phyloP scores from a whole-genome alignment of 2,113 vertebrate species.

The Laterallus jamaicensis region DNA sequence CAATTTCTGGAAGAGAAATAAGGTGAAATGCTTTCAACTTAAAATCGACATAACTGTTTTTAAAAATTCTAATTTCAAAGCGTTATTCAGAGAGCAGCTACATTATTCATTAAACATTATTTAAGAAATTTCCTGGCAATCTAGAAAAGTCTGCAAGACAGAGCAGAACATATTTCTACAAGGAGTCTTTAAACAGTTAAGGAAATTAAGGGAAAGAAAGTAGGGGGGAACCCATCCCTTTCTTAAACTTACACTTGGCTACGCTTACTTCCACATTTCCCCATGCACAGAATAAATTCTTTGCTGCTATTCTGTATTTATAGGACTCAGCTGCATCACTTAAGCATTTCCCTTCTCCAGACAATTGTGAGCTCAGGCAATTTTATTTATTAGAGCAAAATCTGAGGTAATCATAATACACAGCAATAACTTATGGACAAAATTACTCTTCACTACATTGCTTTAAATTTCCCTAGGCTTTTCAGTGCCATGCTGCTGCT shows the following conservation, averaged over 20 bases:
- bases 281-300: background rate
- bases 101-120: background rate
- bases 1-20: background rate
- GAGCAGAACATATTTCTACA: background rate
- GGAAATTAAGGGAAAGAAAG: background rate
- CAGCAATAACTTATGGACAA: background rate
- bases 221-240: background rate
- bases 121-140: background rate
- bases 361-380: background rate
- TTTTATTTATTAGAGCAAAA: background rate
- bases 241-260: background rate
- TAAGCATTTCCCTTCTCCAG: background rate
- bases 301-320: background rate
- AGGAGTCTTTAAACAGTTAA: background rate
- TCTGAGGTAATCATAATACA: background rate
- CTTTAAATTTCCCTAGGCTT: background rate
- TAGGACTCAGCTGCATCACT: background rate
- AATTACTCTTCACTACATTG: background rate
- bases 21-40: background rate
- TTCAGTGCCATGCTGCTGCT: background rate
- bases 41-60: background rate
- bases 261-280: background rate
- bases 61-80: background rate
- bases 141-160: background rate
- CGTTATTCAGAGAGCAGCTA: background rate